Conservation (phyloP, 2,888 invertebrate genomes). For the Adineta ricciae region DNA sequence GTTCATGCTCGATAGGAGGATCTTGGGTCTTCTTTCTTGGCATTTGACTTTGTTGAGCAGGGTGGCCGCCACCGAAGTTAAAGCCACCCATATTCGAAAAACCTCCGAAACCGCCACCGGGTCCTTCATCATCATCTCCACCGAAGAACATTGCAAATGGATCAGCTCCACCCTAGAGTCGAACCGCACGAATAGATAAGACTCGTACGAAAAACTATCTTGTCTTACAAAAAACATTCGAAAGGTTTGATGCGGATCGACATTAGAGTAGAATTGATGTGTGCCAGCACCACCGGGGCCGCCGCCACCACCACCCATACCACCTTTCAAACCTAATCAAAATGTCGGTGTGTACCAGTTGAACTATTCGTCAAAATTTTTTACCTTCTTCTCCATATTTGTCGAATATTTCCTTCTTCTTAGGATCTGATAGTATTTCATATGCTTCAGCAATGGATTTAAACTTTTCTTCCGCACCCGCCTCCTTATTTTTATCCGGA, state of each 20-base stretch:
- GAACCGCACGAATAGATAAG: not conserved
- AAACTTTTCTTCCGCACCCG: constrained; percentile 87
- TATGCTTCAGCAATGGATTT: constrained; percentile 92
- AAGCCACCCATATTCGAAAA: constrained; percentile 27
- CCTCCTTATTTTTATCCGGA: constrained; percentile 90
- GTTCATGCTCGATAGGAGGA: constrained; percentile 57
- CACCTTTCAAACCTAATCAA: constrained; percentile 30
- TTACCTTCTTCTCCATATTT: constrained; percentile 51
- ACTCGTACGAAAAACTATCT: not conserved
- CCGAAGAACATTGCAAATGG: constrained; percentile 65
- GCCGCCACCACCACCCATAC: constrained; percentile 37
- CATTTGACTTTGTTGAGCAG: constrained; percentile 25
- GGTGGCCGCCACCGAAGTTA: constrained; percentile 33
- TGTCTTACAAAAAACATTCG: constrained; percentile 78
- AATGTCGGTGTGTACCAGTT: not conserved
- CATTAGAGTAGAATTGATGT: constrained; percentile 58
- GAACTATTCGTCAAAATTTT: not conserved
- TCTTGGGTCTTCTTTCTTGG: constrained; percentile 39
- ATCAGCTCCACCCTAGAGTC: constrained; percentile 59
- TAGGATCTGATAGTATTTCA: constrained; percentile 75
- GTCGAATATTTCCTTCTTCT: constrained; percentile 88
- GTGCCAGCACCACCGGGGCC: constrained; percentile 52
- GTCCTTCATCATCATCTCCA: constrained; percentile 38
- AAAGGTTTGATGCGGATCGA: constrained; percentile 89
- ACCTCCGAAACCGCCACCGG: constrained; percentile 33